Evolutionary conservation across 1,140 invertebrate species (phyloP).

Genomic region (Anadara kagoshimensis): DNA sequence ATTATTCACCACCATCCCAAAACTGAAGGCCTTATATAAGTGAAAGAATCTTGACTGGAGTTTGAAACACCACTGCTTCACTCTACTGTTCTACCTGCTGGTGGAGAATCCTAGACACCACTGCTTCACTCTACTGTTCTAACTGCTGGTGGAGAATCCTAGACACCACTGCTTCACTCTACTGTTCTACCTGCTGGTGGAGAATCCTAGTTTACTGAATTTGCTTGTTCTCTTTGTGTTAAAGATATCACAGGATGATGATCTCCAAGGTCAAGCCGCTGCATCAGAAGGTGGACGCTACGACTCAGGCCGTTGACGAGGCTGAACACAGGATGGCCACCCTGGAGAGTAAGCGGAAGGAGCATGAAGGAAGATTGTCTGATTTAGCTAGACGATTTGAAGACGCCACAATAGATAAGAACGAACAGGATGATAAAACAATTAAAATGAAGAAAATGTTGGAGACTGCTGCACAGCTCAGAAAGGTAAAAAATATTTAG

Average conservation of each 20-base stretch:
- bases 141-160: too few relatives aligned
- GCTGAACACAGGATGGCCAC: slow-evolving; percentile 72
- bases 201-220: too few relatives aligned
- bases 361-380: slow-evolving; percentile 66
- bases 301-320: slow-evolving; percentile 68
- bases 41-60: too few relatives aligned
- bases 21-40: too few relatives aligned
- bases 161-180: too few relatives aligned
- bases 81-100: too few relatives aligned
- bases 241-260: slow-evolving; percentile 72
- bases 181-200: too few relatives aligned
- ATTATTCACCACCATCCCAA: too few relatives aligned
- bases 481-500: slow-evolving; percentile 67
- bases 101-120: too few relatives aligned
- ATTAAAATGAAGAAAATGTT: slow-evolving; percentile 71
- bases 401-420: slow-evolving; percentile 73
- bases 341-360: slow-evolving; percentile 70
- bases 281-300: slow-evolving; percentile 72
- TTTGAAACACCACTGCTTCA: too few relatives aligned
- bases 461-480: slow-evolving; percentile 70
- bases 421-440: slow-evolving; percentile 73
- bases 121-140: too few relatives aligned
- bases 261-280: slow-evolving; percentile 73
- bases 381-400: slow-evolving; percentile 72
- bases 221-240: too few relatives aligned